Base-by-base conservation (phyloP, 2,113 vertebrate species). In the Phoxinus phoxinus region DNA sequence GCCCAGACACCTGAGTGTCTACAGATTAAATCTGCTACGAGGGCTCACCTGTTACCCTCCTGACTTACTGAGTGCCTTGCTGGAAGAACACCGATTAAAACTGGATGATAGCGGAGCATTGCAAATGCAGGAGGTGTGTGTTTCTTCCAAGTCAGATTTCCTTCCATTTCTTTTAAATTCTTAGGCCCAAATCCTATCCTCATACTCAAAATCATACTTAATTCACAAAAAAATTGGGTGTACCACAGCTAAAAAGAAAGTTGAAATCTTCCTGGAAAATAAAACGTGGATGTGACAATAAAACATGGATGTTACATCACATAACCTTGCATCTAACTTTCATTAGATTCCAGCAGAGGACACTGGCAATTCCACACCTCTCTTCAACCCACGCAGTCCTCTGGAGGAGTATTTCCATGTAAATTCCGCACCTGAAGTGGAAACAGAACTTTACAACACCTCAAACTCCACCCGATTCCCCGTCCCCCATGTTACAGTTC, bases 1-100 rank as follows among this genome's bases (percentile, higher is more conserved):
- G 59, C 89, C 96, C 58, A 95, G 93, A 86, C 96, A 99, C 86
- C 93, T 99, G 46, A 72, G 71, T 17, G 86, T 93, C 73, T 96
- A 95, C 88, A 92, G 87, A 80, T 93, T 90, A 4, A 94, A 97
- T 85, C 88, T 91, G 90, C 87, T 85, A 1, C 91, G 93, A 69
- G 95, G 95, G 21, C 90, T 97, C 86, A 94, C 93, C 0, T 91
- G 92, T 51, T 95, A 96, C 82, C 93, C 95, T 0, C 94, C 95
- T 0, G 95, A 97, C 88, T 91, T 96, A 56, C 86, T 95, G 81
- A 81, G 89, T 12, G 35, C 56, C 35, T 94, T 96, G 94, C 87
- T 96, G 89, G 91, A 90, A 37, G 92, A 94, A 37, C 90, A 89
- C 3, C 95, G 92, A 81, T 82, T 95, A 61, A 77, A 89, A 11